phyloP scores from a whole-genome alignment of 2,888 invertebrate genomes.

The Terebella lapidaria region DNA sequence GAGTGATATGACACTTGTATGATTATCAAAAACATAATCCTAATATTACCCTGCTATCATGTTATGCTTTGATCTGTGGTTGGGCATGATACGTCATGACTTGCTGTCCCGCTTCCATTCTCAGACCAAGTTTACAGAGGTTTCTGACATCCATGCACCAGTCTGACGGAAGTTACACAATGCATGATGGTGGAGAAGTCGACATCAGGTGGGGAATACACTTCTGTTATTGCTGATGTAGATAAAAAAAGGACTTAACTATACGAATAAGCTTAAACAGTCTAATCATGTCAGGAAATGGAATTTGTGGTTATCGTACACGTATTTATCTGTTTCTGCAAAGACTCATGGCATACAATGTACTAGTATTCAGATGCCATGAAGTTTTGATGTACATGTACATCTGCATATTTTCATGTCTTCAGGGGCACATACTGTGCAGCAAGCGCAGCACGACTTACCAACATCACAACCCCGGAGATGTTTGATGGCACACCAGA shows the following conservation, averaged over 20 bases:
- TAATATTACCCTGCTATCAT: too few species aligned
- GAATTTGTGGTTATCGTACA: too few species aligned
- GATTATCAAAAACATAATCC: too few species aligned
- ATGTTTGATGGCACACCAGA: slow-evolving; percentile 84
- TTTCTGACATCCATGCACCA: slow-evolving; percentile 76
- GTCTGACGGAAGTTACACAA: slow-evolving; percentile 82
- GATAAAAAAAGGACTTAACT: too few species aligned
- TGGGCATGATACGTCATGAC: not conserved
- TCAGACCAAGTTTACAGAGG: slow-evolving; percentile 60
- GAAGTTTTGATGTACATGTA: not conserved
- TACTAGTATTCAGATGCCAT: too few species aligned
- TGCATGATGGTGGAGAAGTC: slow-evolving; percentile 88
- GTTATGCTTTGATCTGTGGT: too few species aligned
- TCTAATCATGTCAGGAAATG: too few species aligned
- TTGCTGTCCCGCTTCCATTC: not conserved
- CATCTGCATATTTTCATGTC: slow-evolving; percentile 2
- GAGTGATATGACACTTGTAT: too few species aligned
- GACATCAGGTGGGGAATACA: slow-evolving; percentile 63
- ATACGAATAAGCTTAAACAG: too few species aligned
- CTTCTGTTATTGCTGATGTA: too few species aligned
- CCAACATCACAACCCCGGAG: slow-evolving; percentile 67
- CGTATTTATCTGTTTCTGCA: too few species aligned
- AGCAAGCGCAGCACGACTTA: slow-evolving; percentile 79
- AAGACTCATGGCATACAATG: too few species aligned
- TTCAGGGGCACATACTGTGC: slow-evolving; percentile 93